These are phyloP conservation scores for Conus ventricosus DNA, from an alignment of 1,140 invertebrate genomes.

Conservation along the genomic window DNA sequence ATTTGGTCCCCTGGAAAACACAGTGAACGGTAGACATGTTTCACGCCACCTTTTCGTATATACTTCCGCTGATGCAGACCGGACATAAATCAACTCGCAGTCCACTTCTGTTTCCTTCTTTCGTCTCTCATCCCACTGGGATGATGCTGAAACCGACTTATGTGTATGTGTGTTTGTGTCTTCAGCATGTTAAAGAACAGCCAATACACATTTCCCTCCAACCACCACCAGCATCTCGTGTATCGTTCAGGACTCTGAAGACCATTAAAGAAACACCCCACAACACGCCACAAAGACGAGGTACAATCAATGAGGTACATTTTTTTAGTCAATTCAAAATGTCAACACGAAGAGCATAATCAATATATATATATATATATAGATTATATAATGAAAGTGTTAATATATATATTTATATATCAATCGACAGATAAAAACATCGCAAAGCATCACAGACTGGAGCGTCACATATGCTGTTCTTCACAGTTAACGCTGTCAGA, in stretches of 20 bases:
- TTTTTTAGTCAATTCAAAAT: not conserved
- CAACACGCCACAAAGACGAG: slow-evolving; percentile 1
- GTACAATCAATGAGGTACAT: not conserved
- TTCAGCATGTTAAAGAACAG: not conserved
- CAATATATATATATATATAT: not conserved
- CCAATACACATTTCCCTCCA: not conserved
- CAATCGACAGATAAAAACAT: slow-evolving; percentile 6
- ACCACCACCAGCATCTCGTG: not conserved
- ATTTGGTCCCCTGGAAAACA: no score
- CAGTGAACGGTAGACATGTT: no score
- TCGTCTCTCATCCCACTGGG: no score
- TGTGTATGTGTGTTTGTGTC: no score
- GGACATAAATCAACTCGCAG: no score
- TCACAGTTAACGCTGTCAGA: not conserved
- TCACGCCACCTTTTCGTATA: no score
- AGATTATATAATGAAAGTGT: not conserved
- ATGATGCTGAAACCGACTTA: no score
- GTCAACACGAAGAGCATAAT: slow-evolving; percentile 8
- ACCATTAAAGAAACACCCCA: not conserved
- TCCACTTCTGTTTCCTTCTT: no score
- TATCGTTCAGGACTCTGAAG: not conserved
- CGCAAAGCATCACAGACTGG: slow-evolving; percentile 3
- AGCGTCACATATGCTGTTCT: not conserved
- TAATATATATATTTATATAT: slow-evolving; percentile 21
- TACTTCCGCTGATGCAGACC: no score